Base-by-base conservation (phyloP, 2,888 invertebrate genomes). In the Polyommatus icarus region DNA sequence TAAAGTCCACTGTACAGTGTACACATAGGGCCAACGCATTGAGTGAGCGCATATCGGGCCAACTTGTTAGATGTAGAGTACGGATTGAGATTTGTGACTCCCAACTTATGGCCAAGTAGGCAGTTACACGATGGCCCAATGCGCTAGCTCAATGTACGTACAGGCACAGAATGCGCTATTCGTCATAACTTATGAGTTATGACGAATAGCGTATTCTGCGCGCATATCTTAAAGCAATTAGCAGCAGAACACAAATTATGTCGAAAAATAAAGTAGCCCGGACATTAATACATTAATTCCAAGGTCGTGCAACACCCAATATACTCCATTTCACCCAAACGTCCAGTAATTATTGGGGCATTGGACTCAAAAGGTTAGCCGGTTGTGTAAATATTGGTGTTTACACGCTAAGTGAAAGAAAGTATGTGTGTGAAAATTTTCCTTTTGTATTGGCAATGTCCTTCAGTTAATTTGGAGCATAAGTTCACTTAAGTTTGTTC, bases 291-390 rank as follows among this genome's bases (percentile, higher is more conserved):
- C 18, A 50, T 73, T 24, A 24, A 24, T 15, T 29, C 54, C 75
- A 75, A 75, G 75, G 75, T 75, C 54, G 7, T 12, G 46, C 20
- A 18, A 46, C n/a, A n/a, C 20, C 75, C 75, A 75, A 75, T 54
- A 32, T 29, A 29, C 54, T 50, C 29, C 29, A 75, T 29, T 75
- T 50, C 50, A 75, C 50, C 40, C 73, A 73, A 73, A 46, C 50
- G 50, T 54, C 75, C 50, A 18, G 54, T 75, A 20, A 72, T 67
- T 67, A 72, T 73, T 57, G 72, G 73, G 59, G 77, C 77, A 73
- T 73, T 77, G 77, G 61, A 73, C 77, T 77, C 29, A 10, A 73
- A 77, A 77, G 73, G 73, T 73, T 73, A 46, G 77, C 46, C 59
- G 75, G 75, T 75, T 75, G 50, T 50, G 40, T 73, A 72, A 61